These are phyloP conservation scores for Catostomus latipinnis DNA, from an alignment of 2,797 vertebrate genomes.

Conservation along the genomic window DNA sequence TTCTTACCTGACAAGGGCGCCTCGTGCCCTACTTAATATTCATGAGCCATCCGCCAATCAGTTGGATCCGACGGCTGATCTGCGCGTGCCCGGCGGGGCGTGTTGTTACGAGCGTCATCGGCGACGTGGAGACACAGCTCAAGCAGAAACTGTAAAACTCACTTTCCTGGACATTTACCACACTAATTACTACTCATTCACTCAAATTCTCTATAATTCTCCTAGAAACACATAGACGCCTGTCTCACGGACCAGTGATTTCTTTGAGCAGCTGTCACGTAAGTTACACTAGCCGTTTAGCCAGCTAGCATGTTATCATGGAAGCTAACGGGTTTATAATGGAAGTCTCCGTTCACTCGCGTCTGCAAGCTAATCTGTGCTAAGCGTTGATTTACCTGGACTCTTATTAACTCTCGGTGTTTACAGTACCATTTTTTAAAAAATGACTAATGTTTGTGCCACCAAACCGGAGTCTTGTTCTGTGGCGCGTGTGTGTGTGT, in stretches of 20 bases:
- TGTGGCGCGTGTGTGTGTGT: background rate
- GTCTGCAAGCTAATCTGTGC: constrained; percentile 27
- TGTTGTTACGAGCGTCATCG: background rate
- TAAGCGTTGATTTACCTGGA: background rate
- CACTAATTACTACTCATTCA: background rate
- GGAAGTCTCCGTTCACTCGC: constrained; percentile 18
- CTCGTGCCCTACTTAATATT: constrained; percentile 6
- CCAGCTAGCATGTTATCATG: background rate
- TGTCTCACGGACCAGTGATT: background rate
- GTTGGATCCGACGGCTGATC: background rate
- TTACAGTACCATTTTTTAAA: background rate
- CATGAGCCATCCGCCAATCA: background rate
- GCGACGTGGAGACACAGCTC: constrained; percentile 39
- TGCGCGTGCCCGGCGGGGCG: background rate
- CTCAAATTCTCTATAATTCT: too few relatives aligned
- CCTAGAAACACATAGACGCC: background rate
- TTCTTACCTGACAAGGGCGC: too few relatives aligned
- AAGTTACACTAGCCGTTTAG: constrained; percentile 8
- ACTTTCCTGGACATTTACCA: background rate
- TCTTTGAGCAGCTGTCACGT: constrained; percentile 13
- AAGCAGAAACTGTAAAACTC: constrained; percentile 3
- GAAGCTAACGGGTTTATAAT: constrained; percentile 25
- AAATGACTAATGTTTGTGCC: too few relatives aligned
- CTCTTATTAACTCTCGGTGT: constrained; percentile 1
- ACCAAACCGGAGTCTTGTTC: background rate